These are phyloP conservation scores for Nezara viridula DNA, from an alignment of 2,888 invertebrate species.

Conservation along the genomic window DNA sequence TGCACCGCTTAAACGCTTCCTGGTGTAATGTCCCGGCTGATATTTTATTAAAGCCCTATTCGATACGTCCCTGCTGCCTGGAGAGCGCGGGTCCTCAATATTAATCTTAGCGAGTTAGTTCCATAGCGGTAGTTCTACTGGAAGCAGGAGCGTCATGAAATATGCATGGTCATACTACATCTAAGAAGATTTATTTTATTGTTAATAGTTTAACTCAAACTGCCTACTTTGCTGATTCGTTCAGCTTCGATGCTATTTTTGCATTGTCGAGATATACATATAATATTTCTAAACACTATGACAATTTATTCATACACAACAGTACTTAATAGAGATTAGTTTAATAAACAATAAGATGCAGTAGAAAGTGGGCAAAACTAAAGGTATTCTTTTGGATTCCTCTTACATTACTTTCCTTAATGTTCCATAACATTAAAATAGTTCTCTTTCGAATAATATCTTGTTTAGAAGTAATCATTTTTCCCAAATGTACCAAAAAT, in stretches of 20 bases:
- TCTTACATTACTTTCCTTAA: no score
- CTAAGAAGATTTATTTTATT: not conserved
- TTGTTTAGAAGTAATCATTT: no score
- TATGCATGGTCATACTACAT: not conserved
- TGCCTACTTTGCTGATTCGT: no score
- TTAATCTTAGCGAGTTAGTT: slow-evolving; percentile 18
- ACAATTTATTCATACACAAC: not conserved
- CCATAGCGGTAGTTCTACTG: not conserved
- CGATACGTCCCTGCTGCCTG: not conserved
- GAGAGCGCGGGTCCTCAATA: not conserved
- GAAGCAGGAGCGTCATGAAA: not conserved
- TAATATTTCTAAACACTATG: not conserved
- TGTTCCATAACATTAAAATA: no score
- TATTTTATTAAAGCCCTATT: slow-evolving; percentile 39
- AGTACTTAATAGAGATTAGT: no score
- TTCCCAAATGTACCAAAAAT: no score
- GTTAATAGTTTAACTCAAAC: not conserved
- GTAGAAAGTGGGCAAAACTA: no score
- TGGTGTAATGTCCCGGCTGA: slow-evolving; percentile 35
- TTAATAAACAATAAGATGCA: no score
- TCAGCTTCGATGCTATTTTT: not conserved
- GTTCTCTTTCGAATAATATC: no score
- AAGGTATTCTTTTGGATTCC: no score
- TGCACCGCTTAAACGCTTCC: slow-evolving; percentile 28
- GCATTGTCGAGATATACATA: not conserved